Conservation (phyloP, 30 jellyfish, hydroid and myxozoan genomes). For the Turritopsis dohrnii region DNA sequence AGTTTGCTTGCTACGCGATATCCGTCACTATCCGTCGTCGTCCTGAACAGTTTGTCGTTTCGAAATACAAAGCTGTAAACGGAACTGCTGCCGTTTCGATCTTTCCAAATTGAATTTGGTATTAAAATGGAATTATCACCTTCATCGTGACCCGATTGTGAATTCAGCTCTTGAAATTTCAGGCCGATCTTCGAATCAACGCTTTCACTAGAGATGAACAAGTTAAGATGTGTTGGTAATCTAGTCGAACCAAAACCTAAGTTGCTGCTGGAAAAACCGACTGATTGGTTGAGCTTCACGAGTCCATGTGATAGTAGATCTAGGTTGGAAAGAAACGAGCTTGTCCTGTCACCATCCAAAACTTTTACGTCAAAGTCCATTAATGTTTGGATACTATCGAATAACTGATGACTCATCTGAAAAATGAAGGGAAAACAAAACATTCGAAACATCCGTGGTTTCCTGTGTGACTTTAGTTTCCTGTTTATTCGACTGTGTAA, state of each 20-base stretch:
- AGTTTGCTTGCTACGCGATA: not conserved
- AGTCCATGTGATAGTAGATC: not conserved
- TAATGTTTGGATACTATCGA: not conserved
- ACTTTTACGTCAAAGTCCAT: constrained; percentile 1
- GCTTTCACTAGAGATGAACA: not conserved
- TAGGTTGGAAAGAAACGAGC: not conserved
- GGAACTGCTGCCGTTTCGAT: not conserved
- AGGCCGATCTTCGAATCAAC: not conserved
- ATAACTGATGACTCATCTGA: not conserved
- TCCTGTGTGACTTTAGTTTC: too few relatives aligned
- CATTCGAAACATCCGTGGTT: not conserved
- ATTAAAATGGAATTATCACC: not conserved
- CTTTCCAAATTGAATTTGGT: not conserved
- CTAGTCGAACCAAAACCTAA: not conserved
- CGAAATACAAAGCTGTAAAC: not conserved
- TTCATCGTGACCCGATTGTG: not conserved
- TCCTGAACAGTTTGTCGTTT: not conserved
- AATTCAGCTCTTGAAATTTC: not conserved
- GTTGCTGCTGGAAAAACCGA: not conserved
- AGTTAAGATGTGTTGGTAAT: not conserved
- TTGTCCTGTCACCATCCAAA: not conserved
- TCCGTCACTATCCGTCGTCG: not conserved
- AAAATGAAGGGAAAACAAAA: not conserved
- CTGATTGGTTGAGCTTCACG: not conserved
- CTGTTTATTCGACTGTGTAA: not conserved